Percentiles rank a stretch among this genome's conserved stretches.
phyloP scores from a whole-genome alignment of 2,888 invertebrate species.

The Mimachlamys varia region DNA sequence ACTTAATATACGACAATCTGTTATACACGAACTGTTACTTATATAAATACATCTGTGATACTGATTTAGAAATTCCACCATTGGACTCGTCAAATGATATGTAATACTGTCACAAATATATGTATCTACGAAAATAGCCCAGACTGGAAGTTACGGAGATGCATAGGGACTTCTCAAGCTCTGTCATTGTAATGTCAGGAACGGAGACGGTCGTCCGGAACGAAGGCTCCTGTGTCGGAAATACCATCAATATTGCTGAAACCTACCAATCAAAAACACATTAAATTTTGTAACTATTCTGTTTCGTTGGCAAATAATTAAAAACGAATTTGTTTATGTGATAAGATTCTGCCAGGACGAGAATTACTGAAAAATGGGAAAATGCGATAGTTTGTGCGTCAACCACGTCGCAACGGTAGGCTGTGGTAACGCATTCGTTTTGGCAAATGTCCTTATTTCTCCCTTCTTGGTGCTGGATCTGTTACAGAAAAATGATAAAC shows the following conservation, averaged over 20 bases:
- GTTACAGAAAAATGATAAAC: background rate
- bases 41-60: background rate
- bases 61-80: too few species aligned
- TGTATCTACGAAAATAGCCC: background rate
- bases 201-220: slow-evolving; percentile 18
- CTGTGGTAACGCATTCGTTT: background rate
- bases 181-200: background rate
- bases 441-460: background rate
- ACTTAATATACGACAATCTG: background rate
- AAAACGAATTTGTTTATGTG: slow-evolving; percentile 23
- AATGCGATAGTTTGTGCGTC: background rate
- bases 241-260: slow-evolving; percentile 8
- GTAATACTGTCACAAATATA: background rate
- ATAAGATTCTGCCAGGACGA: slow-evolving; percentile 15
- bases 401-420: background rate
- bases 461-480: background rate
- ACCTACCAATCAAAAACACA: slow-evolving; percentile 31
- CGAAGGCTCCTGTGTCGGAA: background rate
- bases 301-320: slow-evolving; percentile 27
- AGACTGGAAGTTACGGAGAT: background rate
- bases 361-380: background rate
- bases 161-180: background rate
- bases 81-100: background rate
- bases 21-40: background rate
- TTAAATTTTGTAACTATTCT: background rate